Base-by-base conservation (phyloP, 2,888 invertebrate species). In the Hartigia nigra region DNA sequence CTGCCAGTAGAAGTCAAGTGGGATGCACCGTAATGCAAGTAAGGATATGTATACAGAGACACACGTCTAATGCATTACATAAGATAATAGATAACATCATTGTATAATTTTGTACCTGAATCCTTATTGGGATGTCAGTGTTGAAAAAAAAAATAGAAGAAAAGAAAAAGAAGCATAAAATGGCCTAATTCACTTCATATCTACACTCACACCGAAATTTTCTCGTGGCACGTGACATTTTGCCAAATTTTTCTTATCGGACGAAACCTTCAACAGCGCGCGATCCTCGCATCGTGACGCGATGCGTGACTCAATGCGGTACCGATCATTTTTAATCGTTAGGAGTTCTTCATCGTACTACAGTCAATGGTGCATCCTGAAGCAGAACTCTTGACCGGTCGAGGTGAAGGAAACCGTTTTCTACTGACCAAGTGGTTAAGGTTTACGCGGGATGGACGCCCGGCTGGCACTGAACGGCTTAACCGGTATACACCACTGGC, bases 391-490 rank as follows among this genome's bases (percentile, higher is more conserved):
- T 37, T 31, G n/a, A 55, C 55, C 55, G 55, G 55, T 55, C 55
- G 55, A 55, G 55, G 55, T 55, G 55, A 55, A 55, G 55, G 55
- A 55, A 55, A 55, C 55, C 55, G 55, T 55, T 55, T 55, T 55
- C 55, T 55, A 55, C 55, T 23, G 55, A 23, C 77, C 80, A 81
- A 84, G 79, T 82, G 84, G 82, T 85, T 82, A 86, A 86, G 85
- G 85, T 86, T 87, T 86, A 84, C 80, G 84, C 87, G 86, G 87
- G 86, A 85, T 86, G 87, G 83, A 84, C 85, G 86, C 84, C 86
- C 86, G 87, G 81, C 84, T 87, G 83, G 86, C 83, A 88, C 88
- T 88, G 88, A 88, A 87, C 87, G 84, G 87, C 84, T 87, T 85
- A 87, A 88, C 87, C 86, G 86, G 88, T 87, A 87, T 84, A 84